These are phyloP conservation scores for Microplitis deprimator DNA, from an alignment of 2,888 invertebrate genomes.

Conservation along the genomic window DNA sequence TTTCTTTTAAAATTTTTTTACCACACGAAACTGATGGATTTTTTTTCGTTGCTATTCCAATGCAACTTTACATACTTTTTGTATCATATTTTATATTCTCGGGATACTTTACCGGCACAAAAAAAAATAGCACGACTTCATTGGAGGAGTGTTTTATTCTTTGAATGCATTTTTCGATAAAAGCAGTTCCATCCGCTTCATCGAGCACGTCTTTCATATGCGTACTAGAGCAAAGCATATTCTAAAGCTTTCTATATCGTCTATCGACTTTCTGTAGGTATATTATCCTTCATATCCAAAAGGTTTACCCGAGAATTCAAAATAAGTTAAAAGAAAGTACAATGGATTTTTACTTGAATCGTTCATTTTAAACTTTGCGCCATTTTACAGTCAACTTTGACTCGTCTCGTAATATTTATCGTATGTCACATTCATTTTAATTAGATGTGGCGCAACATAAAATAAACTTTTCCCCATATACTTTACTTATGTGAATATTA, in stretches of 20 bases:
- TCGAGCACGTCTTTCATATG: slow-evolving; percentile 31
- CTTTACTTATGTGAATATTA: not conserved
- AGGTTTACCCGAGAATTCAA: not conserved
- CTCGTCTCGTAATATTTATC: not conserved
- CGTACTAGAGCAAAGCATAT: slow-evolving; percentile 45
- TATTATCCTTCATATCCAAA: not conserved
- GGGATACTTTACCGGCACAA: slow-evolving; percentile 11
- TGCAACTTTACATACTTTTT: not conserved
- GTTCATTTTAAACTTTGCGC: not conserved
- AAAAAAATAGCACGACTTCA: slow-evolving; percentile 26
- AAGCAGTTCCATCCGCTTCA: slow-evolving; percentile 28
- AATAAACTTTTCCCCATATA: too few species aligned
- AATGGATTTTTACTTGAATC: not conserved
- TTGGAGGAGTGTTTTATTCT: slow-evolving; percentile 17
- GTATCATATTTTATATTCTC: slow-evolving; percentile 8
- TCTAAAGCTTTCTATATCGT: slow-evolving; percentile 39
- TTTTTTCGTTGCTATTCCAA: not conserved
- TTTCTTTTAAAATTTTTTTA: not conserved
- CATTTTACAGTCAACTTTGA: not conserved
- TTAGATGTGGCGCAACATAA: too few species aligned
- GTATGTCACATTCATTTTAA: not conserved
- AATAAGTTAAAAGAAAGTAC: not conserved
- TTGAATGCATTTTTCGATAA: slow-evolving; percentile 17
- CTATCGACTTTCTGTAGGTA: not conserved
- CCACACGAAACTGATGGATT: not conserved